These are phyloP conservation scores for Formica exsecta DNA, from an alignment of 1,140 invertebrate species.

Conservation along the genomic window DNA sequence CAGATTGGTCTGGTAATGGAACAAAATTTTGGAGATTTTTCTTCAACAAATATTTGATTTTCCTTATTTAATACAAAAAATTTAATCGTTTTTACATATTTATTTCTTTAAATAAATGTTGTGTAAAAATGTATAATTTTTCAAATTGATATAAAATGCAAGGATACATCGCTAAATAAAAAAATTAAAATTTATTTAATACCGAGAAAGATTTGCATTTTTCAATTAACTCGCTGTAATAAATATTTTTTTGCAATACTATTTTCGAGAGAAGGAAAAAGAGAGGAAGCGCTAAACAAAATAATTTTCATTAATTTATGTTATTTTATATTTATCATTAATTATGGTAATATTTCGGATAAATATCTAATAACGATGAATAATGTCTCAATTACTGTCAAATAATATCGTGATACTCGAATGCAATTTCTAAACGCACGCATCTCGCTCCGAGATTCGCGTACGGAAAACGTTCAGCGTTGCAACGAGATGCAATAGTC, in stretches of 20 bases:
- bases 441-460: conserved; percentile 17
- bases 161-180: neutral
- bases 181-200: conserved; percentile 6
- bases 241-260: neutral
- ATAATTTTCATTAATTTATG: conserved; percentile 20
- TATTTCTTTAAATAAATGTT: neutral
- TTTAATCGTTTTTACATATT: neutral
- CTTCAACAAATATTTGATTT: neutral
- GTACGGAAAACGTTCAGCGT: conserved; percentile 14
- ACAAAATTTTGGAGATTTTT: neutral
- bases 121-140: neutral
- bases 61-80: neutral
- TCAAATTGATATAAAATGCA: neutral
- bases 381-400: conserved; percentile 8
- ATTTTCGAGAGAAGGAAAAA: conserved; percentile 8
- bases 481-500: conserved; percentile 42
- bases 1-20: neutral
- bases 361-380: neutral
- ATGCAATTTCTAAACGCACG: conserved; percentile 39
- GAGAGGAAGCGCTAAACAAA: neutral
- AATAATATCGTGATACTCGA: conserved; percentile 19
- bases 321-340: neutral
- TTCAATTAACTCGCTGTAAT: neutral
- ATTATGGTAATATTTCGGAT: neutral
- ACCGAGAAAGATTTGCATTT: neutral